These are phyloP conservation scores for Callipepla californica DNA, from an alignment of 2,113 vertebrate species.

Conservation along the genomic window DNA sequence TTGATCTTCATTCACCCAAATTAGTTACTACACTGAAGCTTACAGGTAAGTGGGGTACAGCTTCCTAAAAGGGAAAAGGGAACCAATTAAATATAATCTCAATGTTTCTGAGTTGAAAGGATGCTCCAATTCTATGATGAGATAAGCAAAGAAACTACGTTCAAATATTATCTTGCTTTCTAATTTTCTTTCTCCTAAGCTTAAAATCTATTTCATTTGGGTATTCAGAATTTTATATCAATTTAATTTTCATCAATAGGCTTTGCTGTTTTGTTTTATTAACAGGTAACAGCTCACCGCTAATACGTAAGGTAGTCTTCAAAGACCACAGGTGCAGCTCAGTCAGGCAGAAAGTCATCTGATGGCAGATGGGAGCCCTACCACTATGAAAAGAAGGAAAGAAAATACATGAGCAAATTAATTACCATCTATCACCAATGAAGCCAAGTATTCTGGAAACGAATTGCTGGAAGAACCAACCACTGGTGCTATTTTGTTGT, in stretches of 20 bases:
- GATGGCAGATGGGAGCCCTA: constrained; percentile 73
- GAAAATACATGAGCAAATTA: constrained; percentile 53
- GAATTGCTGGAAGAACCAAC: not conserved
- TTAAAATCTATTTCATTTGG: not conserved
- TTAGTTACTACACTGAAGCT: constrained; percentile 2
- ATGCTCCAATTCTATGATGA: not conserved
- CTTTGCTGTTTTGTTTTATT: constrained; percentile 11
- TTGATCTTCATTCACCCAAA: constrained; percentile 21
- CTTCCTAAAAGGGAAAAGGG: not conserved
- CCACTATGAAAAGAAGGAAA: constrained; percentile 75
- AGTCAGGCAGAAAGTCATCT: constrained; percentile 96
- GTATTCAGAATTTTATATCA: not conserved
- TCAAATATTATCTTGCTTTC: not conserved
- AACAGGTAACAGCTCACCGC: constrained; percentile 74
- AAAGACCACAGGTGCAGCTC: constrained; percentile 96
- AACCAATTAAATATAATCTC: constrained; percentile 3
- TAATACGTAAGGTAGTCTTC: constrained; percentile 88
- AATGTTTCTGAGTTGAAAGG: constrained; percentile 27
- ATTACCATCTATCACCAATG: constrained; percentile 37
- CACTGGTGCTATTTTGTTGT: not conserved
- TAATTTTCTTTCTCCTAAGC: not conserved
- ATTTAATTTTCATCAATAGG: constrained; percentile 19
- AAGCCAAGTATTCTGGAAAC: constrained; percentile 40
- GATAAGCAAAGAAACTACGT: not conserved
- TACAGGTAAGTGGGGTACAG: not conserved